Evolutionary conservation across 2,888 invertebrate genomes (phyloP), one percentile per base, ranked within the genome.

Genomic region (Thereva unica): DNA sequence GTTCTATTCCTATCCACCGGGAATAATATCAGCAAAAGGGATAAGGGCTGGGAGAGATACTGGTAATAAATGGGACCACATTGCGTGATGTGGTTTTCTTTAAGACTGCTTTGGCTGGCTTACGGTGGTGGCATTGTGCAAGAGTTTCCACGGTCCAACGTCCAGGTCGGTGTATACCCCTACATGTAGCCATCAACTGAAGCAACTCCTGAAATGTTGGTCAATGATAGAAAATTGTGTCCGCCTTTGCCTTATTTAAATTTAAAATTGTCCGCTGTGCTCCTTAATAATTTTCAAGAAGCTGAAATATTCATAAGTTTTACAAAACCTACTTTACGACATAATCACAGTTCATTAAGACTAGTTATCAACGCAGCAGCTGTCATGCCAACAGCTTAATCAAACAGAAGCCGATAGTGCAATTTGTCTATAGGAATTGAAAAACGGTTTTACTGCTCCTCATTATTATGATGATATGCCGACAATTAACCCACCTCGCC

Each of bases 401-500:
- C 57, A 59, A 59, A 59, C 57, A 59, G 57, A 59, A 59, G 57
- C 57, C 57, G 57, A 47, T 59, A 45, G 41, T 23, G 38, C 57
- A 59, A 59, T 59, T 38, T 12, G 57, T 41, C 47, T 42, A 59
- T 47, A 47, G 47, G 12, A 59, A 59, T 59, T 59, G 47, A 59
- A 59, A 47, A n/a, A n/a, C n/a, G 38, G 57, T 59, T 59, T 59
- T 47, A 59, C 38, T 59, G 47, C 57, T 45, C 37, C 57, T 59
- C 45, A 67, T 54, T 67, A 67, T 67, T 63, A 49, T 42, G 67
- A 67, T 67, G 61, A 59, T 45, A 55, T 37, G 10, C 66, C 49
- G 23, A 41, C 61, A 54, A 67, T 67, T 59, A 67, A 49, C 41
- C 50, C 55, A 45, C 50, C 55, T 63, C 55, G 59, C 63, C 47